Percentiles rank a stretch among this genome's conserved stretches.
These are phyloP conservation scores for Zhuqinia jingwanae DNA, from an alignment of 2,888 invertebrate species.

Conservation along the genomic window DNA sequence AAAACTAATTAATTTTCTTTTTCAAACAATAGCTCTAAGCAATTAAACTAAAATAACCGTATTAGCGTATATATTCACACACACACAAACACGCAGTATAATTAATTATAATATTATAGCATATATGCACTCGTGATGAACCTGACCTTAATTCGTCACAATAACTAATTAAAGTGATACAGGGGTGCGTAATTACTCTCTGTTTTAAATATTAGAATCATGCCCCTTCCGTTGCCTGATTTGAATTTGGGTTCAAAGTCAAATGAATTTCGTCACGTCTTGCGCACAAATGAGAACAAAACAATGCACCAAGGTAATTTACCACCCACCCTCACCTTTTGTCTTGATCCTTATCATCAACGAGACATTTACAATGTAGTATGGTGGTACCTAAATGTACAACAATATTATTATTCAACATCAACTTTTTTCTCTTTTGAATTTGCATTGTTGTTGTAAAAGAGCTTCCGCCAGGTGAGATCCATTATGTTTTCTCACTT, in stretches of 20 bases:
- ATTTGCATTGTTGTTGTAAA: too few species aligned
- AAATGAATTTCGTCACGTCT: background rate
- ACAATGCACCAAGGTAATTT: too few species aligned
- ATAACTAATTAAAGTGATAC: background rate
- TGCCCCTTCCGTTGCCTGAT: background rate
- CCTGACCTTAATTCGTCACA: conserved; percentile 34
- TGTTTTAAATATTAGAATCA: too few species aligned
- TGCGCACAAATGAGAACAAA: background rate
- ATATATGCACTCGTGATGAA: conserved; percentile 1
- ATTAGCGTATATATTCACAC: background rate
- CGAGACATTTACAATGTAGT: too few species aligned
- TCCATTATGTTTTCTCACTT: too few species aligned
- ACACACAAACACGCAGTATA: background rate
- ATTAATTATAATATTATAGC: background rate
- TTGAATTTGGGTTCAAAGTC: background rate
- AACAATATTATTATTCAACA: too few species aligned
- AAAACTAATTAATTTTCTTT: background rate
- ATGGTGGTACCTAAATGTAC: too few species aligned
- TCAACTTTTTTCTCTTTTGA: too few species aligned
- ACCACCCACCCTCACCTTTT: too few species aligned
- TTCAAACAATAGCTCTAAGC: background rate
- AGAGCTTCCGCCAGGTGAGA: background rate
- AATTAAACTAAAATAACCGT: background rate
- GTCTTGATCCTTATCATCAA: too few species aligned
- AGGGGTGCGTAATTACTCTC: too few species aligned